Base-by-base conservation (phyloP, 2,888 invertebrate genomes). In the Oscheius sp. region DNA sequence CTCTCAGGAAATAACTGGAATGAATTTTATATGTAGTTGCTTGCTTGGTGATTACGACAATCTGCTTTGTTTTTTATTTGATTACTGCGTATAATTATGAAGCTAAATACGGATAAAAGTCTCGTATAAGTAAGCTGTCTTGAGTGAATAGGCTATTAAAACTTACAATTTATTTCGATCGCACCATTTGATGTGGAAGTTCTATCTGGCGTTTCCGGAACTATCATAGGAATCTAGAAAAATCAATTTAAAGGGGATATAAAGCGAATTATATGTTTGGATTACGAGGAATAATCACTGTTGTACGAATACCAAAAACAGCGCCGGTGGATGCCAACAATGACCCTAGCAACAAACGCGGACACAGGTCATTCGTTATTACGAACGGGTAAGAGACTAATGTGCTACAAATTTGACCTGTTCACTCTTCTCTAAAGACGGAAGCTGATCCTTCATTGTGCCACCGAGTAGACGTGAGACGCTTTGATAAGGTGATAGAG, bases 211-310 rank as follows among this genome's bases (percentile, higher is more conserved):
- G 59, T 41, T 30, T 59, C 59, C 24, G 59, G 59, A 5, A n/a
- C 24, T 17, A 59, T 59, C 59, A 59, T 59, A 26, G 59, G 59
- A 28, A 41, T 59, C 59, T 59, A n/a, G 44, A 44, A 59, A 28
- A n/a, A 12, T 32, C 20, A 33, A 9, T 54, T 32, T 54, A 2
- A 2, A 54, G 1, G 36, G 22, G 50, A 14, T 32, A 51, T 32
- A 28, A 30, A 30, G 26, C 41, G 41, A 28, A 8, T n/a, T 12
- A 14, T 24, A 28, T 28, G 32, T 14, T n/a, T 32, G 12, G 54
- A 6, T 17, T 30, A 20, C 20, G 36, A 20, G 24, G 57, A 57
- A 59, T 59, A 59, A 59, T 59, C 44, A 44, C 41, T 30, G 41
- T 41, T 41, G 59, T 59, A 59, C 59, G 59, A 59, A 59, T 41